Conservation (phyloP, 2,888 invertebrate genomes). For the Pteria penguin region DNA sequence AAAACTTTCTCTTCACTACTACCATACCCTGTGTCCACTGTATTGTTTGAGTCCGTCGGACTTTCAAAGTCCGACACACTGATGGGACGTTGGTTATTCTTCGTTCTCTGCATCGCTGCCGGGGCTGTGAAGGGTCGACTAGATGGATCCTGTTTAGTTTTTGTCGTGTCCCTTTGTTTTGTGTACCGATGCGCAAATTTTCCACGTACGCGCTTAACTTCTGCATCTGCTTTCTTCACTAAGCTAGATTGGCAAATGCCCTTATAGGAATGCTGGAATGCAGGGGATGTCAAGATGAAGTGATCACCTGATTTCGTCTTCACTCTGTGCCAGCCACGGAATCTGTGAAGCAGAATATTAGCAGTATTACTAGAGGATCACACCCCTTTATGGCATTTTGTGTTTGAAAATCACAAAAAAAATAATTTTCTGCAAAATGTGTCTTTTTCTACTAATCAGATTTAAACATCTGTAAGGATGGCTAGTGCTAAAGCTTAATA, state of each 20-base stretch:
- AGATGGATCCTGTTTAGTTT: background rate
- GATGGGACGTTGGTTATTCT: slow-evolving; percentile 9
- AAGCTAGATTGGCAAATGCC: slow-evolving; percentile 57
- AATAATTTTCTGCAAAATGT: too few species aligned
- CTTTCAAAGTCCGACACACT: slow-evolving; percentile 13
- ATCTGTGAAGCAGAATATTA: slow-evolving; percentile 62
- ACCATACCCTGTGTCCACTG: slow-evolving; percentile 42
- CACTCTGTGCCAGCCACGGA: slow-evolving; percentile 67
- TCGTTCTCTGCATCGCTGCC: slow-evolving; percentile 41
- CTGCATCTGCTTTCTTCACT: slow-evolving; percentile 50
- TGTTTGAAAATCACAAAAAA: too few species aligned
- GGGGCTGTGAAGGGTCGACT: slow-evolving; percentile 62
- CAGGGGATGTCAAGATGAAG: slow-evolving; percentile 60
- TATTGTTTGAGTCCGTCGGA: slow-evolving; percentile 32
- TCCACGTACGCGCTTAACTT: slow-evolving; percentile 55
- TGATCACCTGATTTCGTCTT: slow-evolving; percentile 64
- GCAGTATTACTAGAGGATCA: too few species aligned
- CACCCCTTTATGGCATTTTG: too few species aligned
- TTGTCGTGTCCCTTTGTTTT: slow-evolving; percentile 42
- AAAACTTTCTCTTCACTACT: slow-evolving; percentile 35
- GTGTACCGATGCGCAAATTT: slow-evolving; percentile 58
- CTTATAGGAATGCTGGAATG: slow-evolving; percentile 56
- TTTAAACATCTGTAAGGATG: too few species aligned
- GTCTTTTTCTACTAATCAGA: too few species aligned
- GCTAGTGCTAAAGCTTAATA: too few species aligned